Base-by-base conservation (phyloP, 2,888 invertebrate genomes). In the Watsonalla cultraria region DNA sequence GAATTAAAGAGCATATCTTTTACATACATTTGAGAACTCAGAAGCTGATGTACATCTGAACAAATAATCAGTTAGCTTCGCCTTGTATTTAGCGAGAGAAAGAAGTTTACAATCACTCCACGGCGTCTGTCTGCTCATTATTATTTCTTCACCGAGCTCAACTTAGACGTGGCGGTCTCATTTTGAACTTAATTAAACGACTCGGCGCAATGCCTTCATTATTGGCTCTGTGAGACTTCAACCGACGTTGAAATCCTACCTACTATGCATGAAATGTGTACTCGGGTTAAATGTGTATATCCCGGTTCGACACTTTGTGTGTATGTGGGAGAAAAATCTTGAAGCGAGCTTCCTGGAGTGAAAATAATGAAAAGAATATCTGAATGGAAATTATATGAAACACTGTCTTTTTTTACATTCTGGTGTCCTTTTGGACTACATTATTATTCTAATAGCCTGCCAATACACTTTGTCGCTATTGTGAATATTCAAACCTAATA, bases 181-280 rank as follows among this genome's bases (percentile, higher is more conserved):
- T 78, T 83, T 82, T 76, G 77, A 78, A 86, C 82, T 84, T 86
- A 86, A 86, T 86, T 86, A 86, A 84, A 85, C 76, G 79, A 68
- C 73, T 24, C 33, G 24, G 24, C 39, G 50, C 45, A 15, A 45
- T 46, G 7, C 8, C 8, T 37, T 35, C 39, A 37, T 49, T 37
- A 37, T 6, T 35, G 39, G 14, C 49, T 39, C 39, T 37, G 14
- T 14, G 35, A 37, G 39, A 48, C 34, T 49, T 42, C 11, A 11
- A 11, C 42, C 42, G 42, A 11, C 11, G 24, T 24, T 42, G 42
- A 42, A 8, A 42, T 42, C 42, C 42, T 8, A 47, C 24, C 47
- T 49, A n/a, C 39, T 49, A 14, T 49, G 37, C 49, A 37, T 42
- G 42, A 8, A 9, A 8, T 51, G 47, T 50, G 49, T 50, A 45